A percentile compares a stretch with the other conserved stretches of the same genome.
phyloP scores from a whole-genome alignment of 2,113 vertebrate genomes.

The Philantomba maxwellii region DNA sequence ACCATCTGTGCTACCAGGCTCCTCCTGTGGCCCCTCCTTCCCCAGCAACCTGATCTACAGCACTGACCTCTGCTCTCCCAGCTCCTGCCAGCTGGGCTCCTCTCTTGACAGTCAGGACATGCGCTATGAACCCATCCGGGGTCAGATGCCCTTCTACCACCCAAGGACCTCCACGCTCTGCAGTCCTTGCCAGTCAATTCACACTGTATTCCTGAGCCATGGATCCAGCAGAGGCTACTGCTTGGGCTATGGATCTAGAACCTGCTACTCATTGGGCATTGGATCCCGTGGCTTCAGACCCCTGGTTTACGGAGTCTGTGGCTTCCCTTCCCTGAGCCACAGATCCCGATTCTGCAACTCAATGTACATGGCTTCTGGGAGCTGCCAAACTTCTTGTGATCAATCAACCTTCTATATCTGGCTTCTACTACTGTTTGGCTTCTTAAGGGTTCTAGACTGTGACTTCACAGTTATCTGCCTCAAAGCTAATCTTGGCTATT shows the following conservation, averaged over 20 bases:
- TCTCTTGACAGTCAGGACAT: neutral
- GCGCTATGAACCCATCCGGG: neutral
- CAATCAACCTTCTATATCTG: neutral
- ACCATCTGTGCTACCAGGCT: neutral
- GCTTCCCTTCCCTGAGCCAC: neutral
- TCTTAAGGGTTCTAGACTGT: neutral
- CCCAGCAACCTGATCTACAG: neutral
- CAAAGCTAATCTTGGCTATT: neutral
- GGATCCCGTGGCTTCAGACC: neutral
- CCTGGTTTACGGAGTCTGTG: too few species aligned
- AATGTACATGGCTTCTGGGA: neutral
- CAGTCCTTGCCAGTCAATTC: neutral
- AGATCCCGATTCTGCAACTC: rapidly evolving
- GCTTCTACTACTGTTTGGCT: neutral
- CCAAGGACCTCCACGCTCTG: rapidly evolving
- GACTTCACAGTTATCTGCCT: neutral
- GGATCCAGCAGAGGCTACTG: neutral
- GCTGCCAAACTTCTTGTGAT: neutral
- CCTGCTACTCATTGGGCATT: neutral
- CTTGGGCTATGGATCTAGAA: neutral
- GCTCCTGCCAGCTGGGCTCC: neutral
- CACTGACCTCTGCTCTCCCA: neutral
- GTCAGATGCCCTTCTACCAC: rapidly evolving
- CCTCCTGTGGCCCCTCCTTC: neutral
- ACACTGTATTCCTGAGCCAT: neutral